phyloP scores from a whole-genome alignment of 2,113 vertebrate genomes.

The Actenoides lindsayi region DNA sequence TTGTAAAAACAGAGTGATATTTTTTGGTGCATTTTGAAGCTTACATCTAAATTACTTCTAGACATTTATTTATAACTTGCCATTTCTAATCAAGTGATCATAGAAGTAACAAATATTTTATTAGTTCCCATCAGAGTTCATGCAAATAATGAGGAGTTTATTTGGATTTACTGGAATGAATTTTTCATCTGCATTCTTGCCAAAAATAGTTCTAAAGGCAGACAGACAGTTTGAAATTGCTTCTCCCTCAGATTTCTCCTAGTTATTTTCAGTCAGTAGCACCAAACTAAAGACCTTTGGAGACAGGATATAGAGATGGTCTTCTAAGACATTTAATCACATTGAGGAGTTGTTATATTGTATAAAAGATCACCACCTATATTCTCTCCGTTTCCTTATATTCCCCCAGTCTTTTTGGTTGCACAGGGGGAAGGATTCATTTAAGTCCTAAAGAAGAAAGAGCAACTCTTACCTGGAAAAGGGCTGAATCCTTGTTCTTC shows the following conservation, averaged over 20 bases:
- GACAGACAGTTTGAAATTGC: neutral
- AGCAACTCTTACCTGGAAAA: neutral
- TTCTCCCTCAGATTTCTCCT: neutral
- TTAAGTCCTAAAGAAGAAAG: neutral
- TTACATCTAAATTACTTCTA: neutral
- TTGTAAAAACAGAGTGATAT: neutral
- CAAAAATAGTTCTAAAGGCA: neutral
- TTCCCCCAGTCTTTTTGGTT: neutral
- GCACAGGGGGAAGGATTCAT: neutral
- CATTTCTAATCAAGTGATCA: neutral
- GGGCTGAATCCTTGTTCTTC: neutral
- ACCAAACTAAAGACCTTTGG: neutral
- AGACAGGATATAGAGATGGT: neutral
- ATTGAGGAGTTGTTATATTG: neutral
- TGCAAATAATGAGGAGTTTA: neutral
- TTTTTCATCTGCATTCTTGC: neutral
- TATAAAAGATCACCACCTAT: neutral
- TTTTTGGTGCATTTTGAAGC: neutral
- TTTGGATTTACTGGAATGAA: neutral
- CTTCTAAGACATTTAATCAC: neutral
- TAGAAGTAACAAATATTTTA: neutral
- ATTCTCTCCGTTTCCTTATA: neutral
- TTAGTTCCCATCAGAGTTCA: neutral
- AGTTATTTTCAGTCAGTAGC: neutral
- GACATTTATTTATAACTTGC: neutral